Conservation (phyloP, 2,113 vertebrate species). For the Hemiscyllium ocellatum region DNA sequence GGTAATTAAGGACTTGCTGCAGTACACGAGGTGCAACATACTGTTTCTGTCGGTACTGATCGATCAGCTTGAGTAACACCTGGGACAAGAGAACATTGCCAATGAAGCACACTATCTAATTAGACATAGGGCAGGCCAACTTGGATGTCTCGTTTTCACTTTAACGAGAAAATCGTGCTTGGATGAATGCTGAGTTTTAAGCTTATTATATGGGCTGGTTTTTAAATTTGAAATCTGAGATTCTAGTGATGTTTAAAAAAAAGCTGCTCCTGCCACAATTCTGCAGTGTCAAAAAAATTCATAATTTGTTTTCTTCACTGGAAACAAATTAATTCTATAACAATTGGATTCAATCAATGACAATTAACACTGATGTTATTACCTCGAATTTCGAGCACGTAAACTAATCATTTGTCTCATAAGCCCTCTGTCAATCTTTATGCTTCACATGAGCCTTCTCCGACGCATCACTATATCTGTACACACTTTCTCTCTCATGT, state of each 20-base stretch:
- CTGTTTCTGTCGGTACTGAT: constrained; percentile 80
- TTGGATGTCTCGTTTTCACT: neutral
- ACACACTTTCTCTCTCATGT: neutral
- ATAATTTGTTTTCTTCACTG: neutral
- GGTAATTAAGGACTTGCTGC: constrained; percentile 82
- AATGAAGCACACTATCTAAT: constrained; percentile 1
- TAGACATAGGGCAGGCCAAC: neutral
- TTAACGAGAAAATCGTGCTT: neutral
- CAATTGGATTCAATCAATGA: neutral
- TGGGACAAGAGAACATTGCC: constrained; percentile 43
- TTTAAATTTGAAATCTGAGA: neutral
- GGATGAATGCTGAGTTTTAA: neutral
- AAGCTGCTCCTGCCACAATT: neutral
- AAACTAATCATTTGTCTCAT: neutral
- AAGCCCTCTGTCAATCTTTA: neutral
- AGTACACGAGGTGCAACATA: constrained; percentile 85
- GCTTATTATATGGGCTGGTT: neutral
- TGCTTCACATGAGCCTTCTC: neutral
- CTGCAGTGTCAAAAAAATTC: constrained; percentile 35
- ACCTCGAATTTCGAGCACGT: neutral
- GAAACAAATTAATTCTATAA: neutral
- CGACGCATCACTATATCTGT: neutral
- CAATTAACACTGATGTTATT: neutral
- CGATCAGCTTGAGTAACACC: constrained; percentile 87
- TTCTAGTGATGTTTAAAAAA: neutral